Evolutionary conservation across 2,797 vertebrate species (phyloP).

Genomic region (Carapus acus): DNA sequence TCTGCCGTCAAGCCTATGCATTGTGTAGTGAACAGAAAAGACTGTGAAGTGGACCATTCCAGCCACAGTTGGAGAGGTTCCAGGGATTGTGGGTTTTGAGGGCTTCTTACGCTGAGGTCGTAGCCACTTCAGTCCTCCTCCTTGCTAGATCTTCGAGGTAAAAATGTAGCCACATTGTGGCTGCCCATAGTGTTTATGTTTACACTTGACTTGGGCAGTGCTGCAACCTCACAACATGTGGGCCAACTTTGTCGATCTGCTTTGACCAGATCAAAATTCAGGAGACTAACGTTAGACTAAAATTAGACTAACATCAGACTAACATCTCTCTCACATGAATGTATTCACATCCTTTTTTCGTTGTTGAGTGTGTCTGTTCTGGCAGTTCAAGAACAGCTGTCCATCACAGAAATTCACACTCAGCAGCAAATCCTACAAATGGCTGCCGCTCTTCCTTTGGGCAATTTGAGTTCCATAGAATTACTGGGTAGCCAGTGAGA

Average conservation of each 20-base stretch:
- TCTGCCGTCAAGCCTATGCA: constrained; percentile 33
- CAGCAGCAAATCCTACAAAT: not conserved
- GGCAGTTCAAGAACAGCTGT: not conserved
- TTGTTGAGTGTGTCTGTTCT: not conserved
- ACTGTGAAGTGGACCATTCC: constrained; percentile 47
- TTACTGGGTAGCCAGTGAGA: constrained; percentile 22
- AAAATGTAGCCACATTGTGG: constrained; percentile 62
- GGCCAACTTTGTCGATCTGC: constrained; percentile 20
- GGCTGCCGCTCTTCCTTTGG: not conserved
- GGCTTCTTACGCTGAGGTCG: constrained; percentile 64
- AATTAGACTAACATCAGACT: too few relatives aligned
- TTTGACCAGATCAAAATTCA: not conserved
- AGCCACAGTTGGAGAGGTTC: constrained; percentile 46
- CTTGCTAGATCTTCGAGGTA: constrained; percentile 55
- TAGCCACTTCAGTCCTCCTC: constrained; percentile 57
- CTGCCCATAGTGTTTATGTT: constrained; percentile 44
- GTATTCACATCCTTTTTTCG: not conserved
- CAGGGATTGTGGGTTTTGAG: constrained; percentile 69
- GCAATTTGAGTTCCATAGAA: constrained; percentile 4
- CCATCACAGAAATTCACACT: not conserved
- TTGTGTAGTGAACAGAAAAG: constrained; percentile 37
- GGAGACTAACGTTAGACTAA: too few relatives aligned
- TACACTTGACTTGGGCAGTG: constrained; percentile 32
- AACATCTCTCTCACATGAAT: too few relatives aligned
- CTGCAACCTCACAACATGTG: constrained; percentile 20